Evolutionary conservation across 2,113 vertebrate species (phyloP).

Genomic region (Gopherus flavomarginatus): DNA sequence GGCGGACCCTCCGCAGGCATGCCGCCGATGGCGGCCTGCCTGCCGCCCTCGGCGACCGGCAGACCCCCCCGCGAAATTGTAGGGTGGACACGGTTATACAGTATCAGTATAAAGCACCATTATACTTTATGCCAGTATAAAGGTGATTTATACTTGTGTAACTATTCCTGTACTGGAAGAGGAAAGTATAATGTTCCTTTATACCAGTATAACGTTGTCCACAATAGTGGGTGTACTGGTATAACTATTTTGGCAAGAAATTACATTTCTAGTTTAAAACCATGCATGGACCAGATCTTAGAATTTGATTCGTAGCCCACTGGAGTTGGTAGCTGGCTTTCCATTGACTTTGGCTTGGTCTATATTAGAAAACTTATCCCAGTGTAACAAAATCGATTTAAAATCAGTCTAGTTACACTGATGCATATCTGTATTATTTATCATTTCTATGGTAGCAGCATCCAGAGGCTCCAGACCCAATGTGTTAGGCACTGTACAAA

Average conservation of each 20-base stretch:
- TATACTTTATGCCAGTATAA: neutral
- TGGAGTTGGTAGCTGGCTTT: neutral
- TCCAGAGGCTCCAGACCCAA: neutral
- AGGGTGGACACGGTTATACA: too few relatives aligned
- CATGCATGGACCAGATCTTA: neutral
- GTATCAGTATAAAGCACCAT: neutral
- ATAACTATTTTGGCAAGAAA: neutral
- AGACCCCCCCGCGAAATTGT: too few relatives aligned
- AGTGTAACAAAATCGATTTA: neutral
- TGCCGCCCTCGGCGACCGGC: too few relatives aligned
- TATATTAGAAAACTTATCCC: neutral
- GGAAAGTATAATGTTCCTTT: neutral
- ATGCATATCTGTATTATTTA: neutral
- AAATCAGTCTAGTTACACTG: neutral
- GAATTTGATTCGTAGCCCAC: neutral
- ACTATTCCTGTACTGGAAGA: neutral
- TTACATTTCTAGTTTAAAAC: neutral
- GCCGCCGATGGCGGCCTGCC: too few relatives aligned
- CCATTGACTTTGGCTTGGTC: neutral
- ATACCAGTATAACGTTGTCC: neutral
- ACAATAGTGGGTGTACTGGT: neutral
- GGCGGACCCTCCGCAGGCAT: too few relatives aligned
- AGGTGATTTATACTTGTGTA: neutral
- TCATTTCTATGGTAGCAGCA: neutral
- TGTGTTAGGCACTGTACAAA: neutral